Base-by-base conservation (phyloP, 2,113 vertebrate genomes). In the Pelecanoides urinatrix region DNA sequence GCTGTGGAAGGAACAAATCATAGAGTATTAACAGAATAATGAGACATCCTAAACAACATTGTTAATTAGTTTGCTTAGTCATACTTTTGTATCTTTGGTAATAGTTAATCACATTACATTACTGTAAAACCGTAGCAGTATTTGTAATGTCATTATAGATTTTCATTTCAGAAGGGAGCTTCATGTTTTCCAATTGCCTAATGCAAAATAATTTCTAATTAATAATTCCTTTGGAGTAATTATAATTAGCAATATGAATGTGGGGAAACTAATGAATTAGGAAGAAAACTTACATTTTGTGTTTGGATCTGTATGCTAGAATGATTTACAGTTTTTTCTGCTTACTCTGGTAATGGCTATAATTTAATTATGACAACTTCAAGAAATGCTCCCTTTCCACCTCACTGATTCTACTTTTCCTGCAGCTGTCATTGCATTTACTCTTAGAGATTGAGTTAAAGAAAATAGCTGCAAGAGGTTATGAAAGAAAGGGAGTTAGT, bases 121-220 rank as follows among this genome's bases (percentile, higher is more conserved):
- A 52, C 50, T 82, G 66, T 85, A 76, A 96, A 95, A 85, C 42
- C 20, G 1, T 55, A 78, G 40, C 77, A 55, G 40, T 72, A 68
- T 82, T 87, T 94, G 56, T 73, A 97, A 90, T 82, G 66, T 90
- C 73, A 76, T 94, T 89, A 95, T 8, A 92, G 80, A 79, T 89
- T 95, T 94, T 95, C 77, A 92, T 94, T 93, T 89, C 86, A 94
- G 86, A 95, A 87, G 84, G 44, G 66, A 97, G 42, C 71, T 89
- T 86, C 79, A 58, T 34, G 73, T 95, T 62, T 97, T 95, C 53
- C 91, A 79, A 76, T 63, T 75, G 58, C 77, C 66, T 92, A 87
- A 91, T 76, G 83, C 52, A 94, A 96, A 92, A 91, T 82, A 78
- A 92, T 73, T 95, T 95, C 66, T 95, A 95, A 96, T 96, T 96